Evolutionary conservation across 1,140 invertebrate genomes (phyloP).

Genomic region (Pseudomyrmex concolor): DNA sequence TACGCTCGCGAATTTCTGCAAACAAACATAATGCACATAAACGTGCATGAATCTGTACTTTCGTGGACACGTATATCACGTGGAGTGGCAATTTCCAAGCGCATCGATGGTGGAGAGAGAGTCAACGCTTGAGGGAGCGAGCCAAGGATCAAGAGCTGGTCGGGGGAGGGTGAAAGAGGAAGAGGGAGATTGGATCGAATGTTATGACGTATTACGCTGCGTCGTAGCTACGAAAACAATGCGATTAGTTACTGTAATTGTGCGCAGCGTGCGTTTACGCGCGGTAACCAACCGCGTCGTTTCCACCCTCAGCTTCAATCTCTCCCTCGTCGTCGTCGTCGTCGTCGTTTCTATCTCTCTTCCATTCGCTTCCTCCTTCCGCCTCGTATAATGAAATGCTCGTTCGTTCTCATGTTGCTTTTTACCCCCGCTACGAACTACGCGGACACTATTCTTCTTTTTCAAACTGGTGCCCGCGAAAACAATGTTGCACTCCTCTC

Average conservation of each 20-base stretch:
- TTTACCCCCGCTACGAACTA: constrained; percentile 50
- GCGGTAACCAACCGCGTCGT: constrained; percentile 63
- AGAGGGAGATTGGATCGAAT: constrained; percentile 49
- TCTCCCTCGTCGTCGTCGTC: too few relatives aligned
- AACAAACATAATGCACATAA: constrained; percentile 61
- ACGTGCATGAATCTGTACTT: constrained; percentile 72
- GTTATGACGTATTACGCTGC: constrained; percentile 78
- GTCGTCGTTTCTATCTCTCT: constrained; percentile 5
- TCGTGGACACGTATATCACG: constrained; percentile 63
- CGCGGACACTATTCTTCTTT: constrained; percentile 54
- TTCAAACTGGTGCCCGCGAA: constrained; percentile 33
- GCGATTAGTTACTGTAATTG: constrained; percentile 79
- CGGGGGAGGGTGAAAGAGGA: neutral
- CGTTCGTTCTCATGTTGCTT: constrained; percentile 66
- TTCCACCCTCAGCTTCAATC: constrained; percentile 33
- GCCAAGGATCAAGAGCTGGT: constrained; percentile 63
- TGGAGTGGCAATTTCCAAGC: constrained; percentile 71
- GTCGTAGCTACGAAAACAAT: constrained; percentile 79
- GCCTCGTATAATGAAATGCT: constrained; percentile 66
- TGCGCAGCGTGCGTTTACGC: constrained; percentile 68
- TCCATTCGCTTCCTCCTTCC: constrained; percentile 11
- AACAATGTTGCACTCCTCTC: constrained; percentile 48
- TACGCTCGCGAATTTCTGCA: constrained; percentile 13
- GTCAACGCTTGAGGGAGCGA: constrained; percentile 38
- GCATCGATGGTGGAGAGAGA: constrained; percentile 34